Base-by-base conservation (phyloP, 30 jellyfish, hydroid and myxozoan genomes). In the Aurelia aurita region DNA sequence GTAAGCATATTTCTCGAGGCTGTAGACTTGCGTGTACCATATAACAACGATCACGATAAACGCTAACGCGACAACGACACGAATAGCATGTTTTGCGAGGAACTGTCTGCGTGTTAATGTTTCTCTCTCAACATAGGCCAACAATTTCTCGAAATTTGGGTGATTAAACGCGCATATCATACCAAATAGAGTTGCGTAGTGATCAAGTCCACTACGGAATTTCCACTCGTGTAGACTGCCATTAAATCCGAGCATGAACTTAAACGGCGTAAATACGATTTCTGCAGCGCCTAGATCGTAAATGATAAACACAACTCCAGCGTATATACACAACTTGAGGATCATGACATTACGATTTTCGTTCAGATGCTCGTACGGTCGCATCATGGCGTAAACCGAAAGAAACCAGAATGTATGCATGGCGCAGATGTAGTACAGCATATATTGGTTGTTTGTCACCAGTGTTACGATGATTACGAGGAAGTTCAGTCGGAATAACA, bases 361-460 rank as follows among this genome's bases (percentile, higher is more conserved):
- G 88, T 93, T 93, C 67, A 70, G 72, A 66, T 93, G 93, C 67
- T 88, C 90, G 90, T 88, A 93, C 59, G 98, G 98, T 57, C 97
- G 94, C 98, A 93, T 93, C 98, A 93, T 93, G 88, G 84, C 88
- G 86, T 93, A 93, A 47, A 93, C 97, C 14, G 98, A 80, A 25
- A 87, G 71, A 58, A 87, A 93, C 98, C 98, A 93, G 77, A 93
- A 93, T 0, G 98, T 93, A 49, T 93, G 98, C 98, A 93, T 93
- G n/a, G 97, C 97, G 82, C 98, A 93, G 2, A 93, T 93, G 91
- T 93, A 93, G 70, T 93, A 93, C 0, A 87, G 91, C 97, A 93
- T 93, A 88, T 93, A 93, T 29, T 74, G 76, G 79, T 93, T 93
- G 84, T 93, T 74, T n/a, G 94, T 81, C 25, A 78, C 97, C 47